Evolutionary conservation across 2,888 invertebrate species (phyloP), one percentile per base, ranked within the genome.

Genomic region (Schizaphis graminum): DNA sequence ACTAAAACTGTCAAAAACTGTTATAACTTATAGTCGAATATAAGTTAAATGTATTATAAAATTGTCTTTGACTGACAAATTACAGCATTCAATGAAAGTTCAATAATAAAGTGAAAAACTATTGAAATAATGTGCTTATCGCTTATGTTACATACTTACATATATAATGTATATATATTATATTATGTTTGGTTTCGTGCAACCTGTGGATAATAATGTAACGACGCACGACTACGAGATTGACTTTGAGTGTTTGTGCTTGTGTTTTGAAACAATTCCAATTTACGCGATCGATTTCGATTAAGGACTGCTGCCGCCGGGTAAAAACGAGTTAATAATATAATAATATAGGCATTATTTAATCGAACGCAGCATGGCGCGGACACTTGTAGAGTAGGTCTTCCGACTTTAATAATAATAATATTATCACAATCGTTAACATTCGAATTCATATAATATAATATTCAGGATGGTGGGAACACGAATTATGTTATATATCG

Each of bases 261-360:
- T 77, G 35, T 35, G 90, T 90, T 47, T 90, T 67, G 90, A 90
- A 90, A 67, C 90, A 28, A 47, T 67, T 90, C 90, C 90, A 90
- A 90, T 90, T 90, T 67, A 89, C 21, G 35, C 57, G 41, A 57
- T 89, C 57, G 57, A 89, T 89, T 89, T 89, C 56, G 89, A 88
- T 88, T 77, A 77, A 77, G 21, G 35, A 77, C 35, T 77, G 7
- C 86, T n/a, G 85, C 26, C 44, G 47, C 28, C 77, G 77, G 77
- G 77, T 77, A 77, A 41, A 77, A 77, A 77, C 77, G 35, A 77
- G 77, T 77, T 77, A 77, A 77, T 77, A 77, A 77, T 77, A 77
- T 35, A 35, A 77, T 77, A 77, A 77, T 77, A 35, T 77, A 77
- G 77, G 35, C 21, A 77, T 77, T 47, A 86, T 86, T 86, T 86